These are phyloP conservation scores for Bubo blakistoni DNA, from an alignment of 2,113 vertebrate genomes.

Conservation along the genomic window DNA sequence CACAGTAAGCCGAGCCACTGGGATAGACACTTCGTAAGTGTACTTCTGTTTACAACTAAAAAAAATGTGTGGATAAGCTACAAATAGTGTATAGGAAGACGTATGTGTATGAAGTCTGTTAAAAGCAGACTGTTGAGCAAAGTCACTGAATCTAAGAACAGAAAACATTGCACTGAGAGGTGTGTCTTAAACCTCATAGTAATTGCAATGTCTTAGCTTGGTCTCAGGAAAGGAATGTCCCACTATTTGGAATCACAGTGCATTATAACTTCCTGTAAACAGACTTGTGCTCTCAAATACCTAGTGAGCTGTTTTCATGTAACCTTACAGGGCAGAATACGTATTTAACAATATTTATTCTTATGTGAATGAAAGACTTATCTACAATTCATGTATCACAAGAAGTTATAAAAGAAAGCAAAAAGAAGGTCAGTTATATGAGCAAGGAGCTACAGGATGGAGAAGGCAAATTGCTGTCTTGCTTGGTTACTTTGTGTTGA, in stretches of 20 bases:
- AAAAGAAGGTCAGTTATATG: neutral
- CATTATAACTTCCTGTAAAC: neutral
- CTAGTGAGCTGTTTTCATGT: neutral
- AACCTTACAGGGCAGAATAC: neutral
- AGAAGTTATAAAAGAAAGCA: neutral
- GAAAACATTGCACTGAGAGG: neutral
- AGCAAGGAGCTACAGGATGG: neutral
- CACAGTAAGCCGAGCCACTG: neutral
- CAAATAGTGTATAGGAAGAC: neutral
- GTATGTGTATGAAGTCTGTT: neutral
- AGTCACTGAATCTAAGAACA: neutral
- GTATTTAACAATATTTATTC: neutral
- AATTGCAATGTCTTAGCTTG: neutral
- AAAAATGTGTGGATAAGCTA: neutral
- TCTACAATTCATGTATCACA: neutral
- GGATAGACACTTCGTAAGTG: neutral
- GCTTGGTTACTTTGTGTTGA: rapidly evolving
- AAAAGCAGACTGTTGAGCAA: neutral
- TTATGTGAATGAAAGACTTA: neutral
- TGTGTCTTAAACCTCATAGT: neutral
- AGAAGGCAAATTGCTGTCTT: neutral
- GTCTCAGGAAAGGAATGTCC: neutral
- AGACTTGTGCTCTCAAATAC: neutral
- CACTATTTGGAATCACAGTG: neutral
- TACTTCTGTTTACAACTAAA: neutral